Evolutionary conservation across 1,140 invertebrate species (phyloP).

Genomic region (Caerostris extrusa): DNA sequence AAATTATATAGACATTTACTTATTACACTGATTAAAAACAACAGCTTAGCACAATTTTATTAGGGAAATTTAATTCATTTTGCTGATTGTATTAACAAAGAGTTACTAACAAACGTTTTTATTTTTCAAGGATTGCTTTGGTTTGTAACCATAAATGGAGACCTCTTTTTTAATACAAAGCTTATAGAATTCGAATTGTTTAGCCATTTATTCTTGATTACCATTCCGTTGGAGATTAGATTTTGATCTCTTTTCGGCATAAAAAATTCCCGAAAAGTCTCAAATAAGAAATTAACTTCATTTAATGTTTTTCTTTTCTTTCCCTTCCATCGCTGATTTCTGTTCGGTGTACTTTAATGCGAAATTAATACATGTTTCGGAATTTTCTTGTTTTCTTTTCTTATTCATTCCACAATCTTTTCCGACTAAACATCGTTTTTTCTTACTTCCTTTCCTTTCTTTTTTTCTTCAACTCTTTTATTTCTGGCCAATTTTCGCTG

Average conservation of each 20-base stretch:
- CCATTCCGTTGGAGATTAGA: not conserved
- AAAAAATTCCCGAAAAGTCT: not conserved
- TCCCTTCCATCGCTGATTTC: not conserved
- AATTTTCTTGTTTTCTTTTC: not conserved
- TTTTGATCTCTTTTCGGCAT: not conserved
- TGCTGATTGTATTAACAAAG: too few relatives aligned
- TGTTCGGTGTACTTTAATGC: conserved; percentile 7
- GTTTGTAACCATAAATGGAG: too few relatives aligned
- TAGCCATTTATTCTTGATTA: not conserved
- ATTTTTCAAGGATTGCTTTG: too few relatives aligned
- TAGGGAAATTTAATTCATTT: too few relatives aligned
- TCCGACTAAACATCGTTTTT: not conserved
- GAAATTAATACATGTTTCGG: conserved; percentile 46
- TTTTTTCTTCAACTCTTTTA: not conserved
- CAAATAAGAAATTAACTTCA: conserved; percentile 29
- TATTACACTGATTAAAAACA: too few relatives aligned
- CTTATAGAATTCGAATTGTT: not conserved
- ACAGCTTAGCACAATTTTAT: too few relatives aligned
- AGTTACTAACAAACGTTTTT: too few relatives aligned
- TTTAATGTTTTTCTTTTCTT: not conserved
- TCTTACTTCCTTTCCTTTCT: too few relatives aligned
- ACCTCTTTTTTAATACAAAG: too few relatives aligned
- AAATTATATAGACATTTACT: too few relatives aligned
- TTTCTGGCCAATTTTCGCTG: not conserved
- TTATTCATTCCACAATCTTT: not conserved